A percentile compares a stretch with the other conserved stretches of the same genome.
Evolutionary conservation across 2,113 vertebrate genomes (phyloP).

Genomic region (Crotalus tigris): DNA sequence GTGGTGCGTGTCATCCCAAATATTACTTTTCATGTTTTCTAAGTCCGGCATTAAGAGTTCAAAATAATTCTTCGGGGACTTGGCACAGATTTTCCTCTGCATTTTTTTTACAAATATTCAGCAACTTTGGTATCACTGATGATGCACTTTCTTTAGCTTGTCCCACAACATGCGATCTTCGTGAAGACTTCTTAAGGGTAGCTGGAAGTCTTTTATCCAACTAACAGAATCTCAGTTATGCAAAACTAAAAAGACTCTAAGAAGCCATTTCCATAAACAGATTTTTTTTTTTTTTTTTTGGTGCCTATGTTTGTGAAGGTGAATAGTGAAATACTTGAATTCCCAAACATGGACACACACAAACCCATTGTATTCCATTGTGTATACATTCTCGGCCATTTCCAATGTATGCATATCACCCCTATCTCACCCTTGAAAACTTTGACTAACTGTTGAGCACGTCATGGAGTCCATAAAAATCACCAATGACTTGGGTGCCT

Average conservation of each 20-base stretch:
- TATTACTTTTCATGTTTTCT: conserved; percentile 8
- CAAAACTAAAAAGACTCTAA: conserved; percentile 1
- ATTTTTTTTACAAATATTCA: not conserved
- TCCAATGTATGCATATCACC: not conserved
- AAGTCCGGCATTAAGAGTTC: conserved; percentile 32
- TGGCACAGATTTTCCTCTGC: not conserved
- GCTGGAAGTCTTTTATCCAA: conserved; percentile 9
- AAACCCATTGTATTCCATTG: not conserved
- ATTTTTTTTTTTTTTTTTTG: not conserved
- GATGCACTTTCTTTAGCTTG: not conserved
- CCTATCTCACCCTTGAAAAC: fast-evolving
- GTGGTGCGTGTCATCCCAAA: conserved; percentile 22
- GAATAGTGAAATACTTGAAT: conserved; percentile 16
- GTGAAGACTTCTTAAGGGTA: conserved; percentile 2
- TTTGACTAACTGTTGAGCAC: not conserved
- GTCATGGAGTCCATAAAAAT: conserved; percentile 14
- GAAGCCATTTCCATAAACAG: conserved; percentile 10
- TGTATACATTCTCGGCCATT: not conserved
- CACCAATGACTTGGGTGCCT: not conserved
- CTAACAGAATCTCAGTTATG: not conserved
- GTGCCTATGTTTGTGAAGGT: not conserved
- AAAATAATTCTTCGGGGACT: not conserved
- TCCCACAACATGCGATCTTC: not conserved
- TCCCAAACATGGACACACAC: not conserved
- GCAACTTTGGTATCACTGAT: not conserved